These are phyloP conservation scores for Colistium nudipinnis DNA, from an alignment of 2,113 vertebrate species.

Conservation along the genomic window DNA sequence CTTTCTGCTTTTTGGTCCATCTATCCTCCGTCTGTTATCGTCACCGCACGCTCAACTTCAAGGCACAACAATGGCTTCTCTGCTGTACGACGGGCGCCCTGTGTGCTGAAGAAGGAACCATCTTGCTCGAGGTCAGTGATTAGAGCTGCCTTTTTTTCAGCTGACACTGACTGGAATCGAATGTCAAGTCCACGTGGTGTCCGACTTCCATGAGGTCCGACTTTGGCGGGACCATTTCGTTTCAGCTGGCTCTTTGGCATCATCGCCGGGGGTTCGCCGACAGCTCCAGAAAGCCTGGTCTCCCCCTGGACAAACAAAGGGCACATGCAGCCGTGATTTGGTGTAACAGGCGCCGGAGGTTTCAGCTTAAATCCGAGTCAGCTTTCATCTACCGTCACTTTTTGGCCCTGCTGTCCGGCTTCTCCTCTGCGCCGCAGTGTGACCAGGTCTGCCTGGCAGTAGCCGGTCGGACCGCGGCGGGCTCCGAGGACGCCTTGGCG, in stretches of 20 bases:
- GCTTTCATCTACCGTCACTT: slow-evolving; percentile 19
- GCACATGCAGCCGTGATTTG: background rate
- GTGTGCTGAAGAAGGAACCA: background rate
- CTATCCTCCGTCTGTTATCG: background rate
- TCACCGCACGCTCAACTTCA: slow-evolving; percentile 1
- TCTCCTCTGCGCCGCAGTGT: background rate
- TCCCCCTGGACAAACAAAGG: background rate
- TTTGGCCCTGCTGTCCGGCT: slow-evolving; percentile 20
- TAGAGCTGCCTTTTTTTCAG: slow-evolving; percentile 5
- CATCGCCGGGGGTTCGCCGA: background rate
- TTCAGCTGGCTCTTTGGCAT: slow-evolving; percentile 1
- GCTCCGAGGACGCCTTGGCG: slow-evolving; percentile 14
- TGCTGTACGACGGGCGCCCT: background rate
- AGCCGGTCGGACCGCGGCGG: slow-evolving; percentile 44
- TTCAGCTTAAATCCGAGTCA: slow-evolving; percentile 13
- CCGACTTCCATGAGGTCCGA: background rate
- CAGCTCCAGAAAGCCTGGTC: slow-evolving; percentile 15
- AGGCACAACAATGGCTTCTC: slow-evolving; percentile 41
- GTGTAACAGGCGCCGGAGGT: background rate
- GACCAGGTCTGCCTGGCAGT: slow-evolving; percentile 41
- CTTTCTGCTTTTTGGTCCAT: background rate
- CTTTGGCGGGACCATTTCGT: slow-evolving; percentile 5
- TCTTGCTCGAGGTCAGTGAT: background rate
- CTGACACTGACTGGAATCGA: slow-evolving; percentile 3
- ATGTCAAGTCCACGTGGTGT: background rate